These are phyloP conservation scores for Hirundo rustica DNA, from an alignment of 2,797 vertebrate species.

Conservation along the genomic window DNA sequence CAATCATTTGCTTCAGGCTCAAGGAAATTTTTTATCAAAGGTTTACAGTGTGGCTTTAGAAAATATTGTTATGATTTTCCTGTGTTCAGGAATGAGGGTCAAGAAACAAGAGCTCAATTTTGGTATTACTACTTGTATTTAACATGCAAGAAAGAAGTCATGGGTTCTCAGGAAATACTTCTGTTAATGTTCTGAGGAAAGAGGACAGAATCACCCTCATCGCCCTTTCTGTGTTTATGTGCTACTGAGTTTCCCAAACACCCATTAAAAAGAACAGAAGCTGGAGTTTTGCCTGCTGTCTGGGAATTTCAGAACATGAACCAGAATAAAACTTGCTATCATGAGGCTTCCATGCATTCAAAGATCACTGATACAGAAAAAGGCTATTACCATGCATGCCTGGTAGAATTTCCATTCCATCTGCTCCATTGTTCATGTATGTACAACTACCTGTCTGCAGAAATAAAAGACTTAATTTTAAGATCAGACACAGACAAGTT, in stretches of 20 bases:
- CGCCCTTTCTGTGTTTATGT: fast-evolving
- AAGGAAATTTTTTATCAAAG: neutral
- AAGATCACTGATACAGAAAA: neutral
- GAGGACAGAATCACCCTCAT: neutral
- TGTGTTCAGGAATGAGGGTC: neutral
- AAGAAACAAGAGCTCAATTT: neutral
- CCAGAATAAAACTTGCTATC: neutral
- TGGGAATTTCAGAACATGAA: neutral
- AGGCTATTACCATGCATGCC: neutral
- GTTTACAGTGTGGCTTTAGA: neutral
- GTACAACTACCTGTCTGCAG: neutral
- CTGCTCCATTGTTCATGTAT: neutral
- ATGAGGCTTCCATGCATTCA: neutral
- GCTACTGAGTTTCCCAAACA: neutral
- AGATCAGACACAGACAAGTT: neutral
- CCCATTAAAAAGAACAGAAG: neutral
- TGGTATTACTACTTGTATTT: neutral
- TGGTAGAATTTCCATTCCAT: neutral
- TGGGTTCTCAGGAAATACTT: neutral
- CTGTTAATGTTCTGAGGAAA: neutral
- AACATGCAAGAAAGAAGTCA: neutral
- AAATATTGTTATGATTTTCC: neutral
- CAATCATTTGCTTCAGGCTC: neutral
- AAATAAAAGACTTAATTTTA: neutral
- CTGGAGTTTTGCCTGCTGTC: neutral